Percentiles rank a stretch among this genome's conserved stretches.
Conservation (phyloP, 2,888 invertebrate species). For the Marronus borbonicus region DNA sequence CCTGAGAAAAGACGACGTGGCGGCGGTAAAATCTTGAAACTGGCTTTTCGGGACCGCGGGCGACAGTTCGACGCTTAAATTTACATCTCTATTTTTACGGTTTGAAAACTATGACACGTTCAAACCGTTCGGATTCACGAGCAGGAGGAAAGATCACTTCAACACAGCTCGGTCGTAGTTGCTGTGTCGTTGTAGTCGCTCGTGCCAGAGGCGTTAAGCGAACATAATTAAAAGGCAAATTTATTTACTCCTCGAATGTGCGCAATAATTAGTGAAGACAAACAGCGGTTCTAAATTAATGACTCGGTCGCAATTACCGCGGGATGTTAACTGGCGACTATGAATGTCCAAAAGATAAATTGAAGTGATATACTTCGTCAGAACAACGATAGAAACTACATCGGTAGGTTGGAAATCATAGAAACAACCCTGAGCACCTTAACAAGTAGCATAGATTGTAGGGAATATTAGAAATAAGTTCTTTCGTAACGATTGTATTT, state of each 20-base stretch:
- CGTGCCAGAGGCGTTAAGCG: constrained; percentile 40
- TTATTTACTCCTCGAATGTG: constrained; percentile 44
- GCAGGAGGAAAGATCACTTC: constrained; percentile 24
- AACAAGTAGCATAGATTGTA: no score
- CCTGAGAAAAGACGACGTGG: not conserved
- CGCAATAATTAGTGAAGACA: constrained; percentile 46
- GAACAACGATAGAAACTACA: no score
- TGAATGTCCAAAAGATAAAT: constrained; percentile 26
- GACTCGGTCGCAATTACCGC: constrained; percentile 26
- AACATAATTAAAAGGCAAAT: constrained; percentile 46
- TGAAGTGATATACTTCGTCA: not conserved
- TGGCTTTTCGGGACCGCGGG: constrained; percentile 18
- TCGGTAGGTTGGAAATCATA: no score
- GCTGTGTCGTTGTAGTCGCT: constrained; percentile 8
- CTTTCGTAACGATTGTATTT: no score
- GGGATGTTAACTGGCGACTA: constrained; percentile 12
- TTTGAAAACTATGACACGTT: constrained; percentile 42
- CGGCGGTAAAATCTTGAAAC: constrained; percentile 15
- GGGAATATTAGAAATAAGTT: no score
- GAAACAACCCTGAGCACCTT: no score
- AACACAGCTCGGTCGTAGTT: constrained; percentile 2
- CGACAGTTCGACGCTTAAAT: constrained; percentile 17
- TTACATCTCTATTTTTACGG: constrained; percentile 47
- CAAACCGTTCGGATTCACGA: constrained; percentile 9
- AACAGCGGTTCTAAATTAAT: constrained; percentile 44